A percentile compares a stretch with the other conserved stretches of the same genome.
These are phyloP conservation scores for Pelecanus crispus DNA, from an alignment of 2,113 vertebrate genomes.

Conservation along the genomic window DNA sequence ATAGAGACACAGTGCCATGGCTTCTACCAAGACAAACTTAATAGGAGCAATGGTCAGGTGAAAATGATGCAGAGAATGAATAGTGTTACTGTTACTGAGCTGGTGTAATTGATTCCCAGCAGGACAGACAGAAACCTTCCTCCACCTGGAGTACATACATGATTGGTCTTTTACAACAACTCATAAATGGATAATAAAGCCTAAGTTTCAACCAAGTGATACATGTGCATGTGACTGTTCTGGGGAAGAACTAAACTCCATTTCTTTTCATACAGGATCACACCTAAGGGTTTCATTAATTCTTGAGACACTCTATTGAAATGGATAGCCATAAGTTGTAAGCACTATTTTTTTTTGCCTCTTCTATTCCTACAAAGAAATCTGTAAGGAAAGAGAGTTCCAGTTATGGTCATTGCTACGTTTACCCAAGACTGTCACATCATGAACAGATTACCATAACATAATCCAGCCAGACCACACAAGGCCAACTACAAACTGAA, in stretches of 20 bases:
- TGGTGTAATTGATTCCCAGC: accelerated
- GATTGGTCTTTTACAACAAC: not conserved
- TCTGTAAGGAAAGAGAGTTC: not conserved
- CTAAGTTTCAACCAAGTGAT: not conserved
- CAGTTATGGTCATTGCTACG: not conserved
- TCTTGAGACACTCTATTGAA: not conserved
- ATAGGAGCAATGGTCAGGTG: not conserved
- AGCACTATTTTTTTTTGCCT: not conserved
- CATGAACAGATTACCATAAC: not conserved
- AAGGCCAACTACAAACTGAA: not conserved
- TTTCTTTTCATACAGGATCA: not conserved
- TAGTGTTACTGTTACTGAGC: not conserved
- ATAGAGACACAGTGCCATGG: not conserved
- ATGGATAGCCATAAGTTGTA: not conserved
- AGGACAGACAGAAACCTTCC: not conserved
- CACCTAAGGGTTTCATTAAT: not conserved
- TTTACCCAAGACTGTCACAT: not conserved
- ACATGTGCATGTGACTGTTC: too few relatives aligned
- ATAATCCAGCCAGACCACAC: not conserved
- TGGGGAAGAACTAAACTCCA: not conserved
- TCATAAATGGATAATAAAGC: not conserved
- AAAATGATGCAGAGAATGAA: not conserved
- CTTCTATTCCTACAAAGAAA: not conserved
- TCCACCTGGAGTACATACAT: not conserved
- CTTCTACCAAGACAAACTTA: not conserved